These are phyloP conservation scores for Heteronetta atricapilla DNA, from an alignment of 2,113 vertebrate species.

Conservation along the genomic window DNA sequence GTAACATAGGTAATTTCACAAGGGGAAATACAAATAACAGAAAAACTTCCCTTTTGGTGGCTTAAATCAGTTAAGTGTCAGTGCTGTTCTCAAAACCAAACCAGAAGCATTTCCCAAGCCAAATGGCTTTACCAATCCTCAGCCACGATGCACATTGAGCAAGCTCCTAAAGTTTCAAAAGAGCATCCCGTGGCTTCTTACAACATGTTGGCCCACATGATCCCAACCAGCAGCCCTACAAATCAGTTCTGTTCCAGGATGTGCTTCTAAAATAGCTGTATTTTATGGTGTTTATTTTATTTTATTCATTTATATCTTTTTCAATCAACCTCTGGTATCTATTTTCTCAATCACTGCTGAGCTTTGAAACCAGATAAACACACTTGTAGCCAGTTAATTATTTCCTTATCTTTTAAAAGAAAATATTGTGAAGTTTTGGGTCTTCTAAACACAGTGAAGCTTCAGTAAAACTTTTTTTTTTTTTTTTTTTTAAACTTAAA, in stretches of 20 bases:
- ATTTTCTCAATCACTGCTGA: neutral
- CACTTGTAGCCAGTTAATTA: neutral
- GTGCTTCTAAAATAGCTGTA: neutral
- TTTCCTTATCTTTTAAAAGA: constrained; percentile 36
- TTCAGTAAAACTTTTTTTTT: neutral
- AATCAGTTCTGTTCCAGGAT: rapidly evolving
- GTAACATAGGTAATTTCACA: rapidly evolving
- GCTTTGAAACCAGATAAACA: constrained; percentile 10
- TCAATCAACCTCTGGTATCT: neutral
- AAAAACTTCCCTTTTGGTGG: neutral
- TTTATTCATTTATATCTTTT: neutral
- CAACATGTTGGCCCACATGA: rapidly evolving
- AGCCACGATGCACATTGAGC: neutral
- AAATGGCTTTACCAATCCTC: neutral
- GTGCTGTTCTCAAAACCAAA: neutral
- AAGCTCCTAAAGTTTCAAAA: neutral
- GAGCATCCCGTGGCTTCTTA: neutral
- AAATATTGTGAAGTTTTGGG: neutral
- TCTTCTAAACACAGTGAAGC: neutral
- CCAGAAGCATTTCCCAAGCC: neutral
- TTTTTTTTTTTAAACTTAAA: neutral
- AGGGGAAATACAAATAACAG: neutral
- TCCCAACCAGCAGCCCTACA: neutral
- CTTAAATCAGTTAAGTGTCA: neutral
- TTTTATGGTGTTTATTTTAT: neutral